These are phyloP conservation scores for Mycalesis mineus DNA, from an alignment of 2,888 invertebrate genomes.

Conservation along the genomic window DNA sequence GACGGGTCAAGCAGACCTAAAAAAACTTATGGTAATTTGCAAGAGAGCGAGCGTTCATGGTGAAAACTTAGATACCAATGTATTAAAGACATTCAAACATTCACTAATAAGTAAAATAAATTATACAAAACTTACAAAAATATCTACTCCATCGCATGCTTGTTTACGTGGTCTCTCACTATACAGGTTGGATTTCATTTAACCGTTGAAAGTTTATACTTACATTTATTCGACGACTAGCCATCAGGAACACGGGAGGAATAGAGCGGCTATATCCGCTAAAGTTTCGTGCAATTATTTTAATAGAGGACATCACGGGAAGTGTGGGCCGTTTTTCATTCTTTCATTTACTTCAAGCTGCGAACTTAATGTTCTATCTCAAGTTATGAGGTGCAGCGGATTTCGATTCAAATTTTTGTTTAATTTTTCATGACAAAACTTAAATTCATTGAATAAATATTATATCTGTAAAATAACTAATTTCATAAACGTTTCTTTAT, in stretches of 20 bases:
- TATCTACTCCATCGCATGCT: too few species aligned
- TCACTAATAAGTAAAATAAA: too few species aligned
- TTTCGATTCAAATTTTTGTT: background rate
- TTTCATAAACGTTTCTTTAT: too few species aligned
- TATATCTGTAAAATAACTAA: too few species aligned
- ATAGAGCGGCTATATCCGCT: slow-evolving; percentile 23
- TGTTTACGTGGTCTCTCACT: background rate
- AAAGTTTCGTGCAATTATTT: slow-evolving; percentile 58
- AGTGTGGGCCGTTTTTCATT: slow-evolving; percentile 47
- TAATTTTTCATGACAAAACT: too few species aligned
- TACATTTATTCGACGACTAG: slow-evolving; percentile 8
- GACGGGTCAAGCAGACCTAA: too few species aligned
- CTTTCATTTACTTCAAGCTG: slow-evolving; percentile 47
- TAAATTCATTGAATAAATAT: too few species aligned
- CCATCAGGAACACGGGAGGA: slow-evolving; percentile 5
- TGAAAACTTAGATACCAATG: too few species aligned
- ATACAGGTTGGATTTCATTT: background rate
- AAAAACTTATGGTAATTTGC: too few species aligned
- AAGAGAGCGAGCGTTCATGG: too few species aligned
- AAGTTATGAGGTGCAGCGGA: slow-evolving; percentile 21
- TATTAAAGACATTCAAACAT: too few species aligned
- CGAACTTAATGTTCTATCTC: slow-evolving; percentile 25
- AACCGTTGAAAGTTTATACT: background rate
- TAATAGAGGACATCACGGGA: slow-evolving; percentile 56
- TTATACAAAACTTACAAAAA: too few species aligned